These are phyloP conservation scores for Serinus canaria DNA, from an alignment of 2,113 vertebrate genomes.

Conservation along the genomic window DNA sequence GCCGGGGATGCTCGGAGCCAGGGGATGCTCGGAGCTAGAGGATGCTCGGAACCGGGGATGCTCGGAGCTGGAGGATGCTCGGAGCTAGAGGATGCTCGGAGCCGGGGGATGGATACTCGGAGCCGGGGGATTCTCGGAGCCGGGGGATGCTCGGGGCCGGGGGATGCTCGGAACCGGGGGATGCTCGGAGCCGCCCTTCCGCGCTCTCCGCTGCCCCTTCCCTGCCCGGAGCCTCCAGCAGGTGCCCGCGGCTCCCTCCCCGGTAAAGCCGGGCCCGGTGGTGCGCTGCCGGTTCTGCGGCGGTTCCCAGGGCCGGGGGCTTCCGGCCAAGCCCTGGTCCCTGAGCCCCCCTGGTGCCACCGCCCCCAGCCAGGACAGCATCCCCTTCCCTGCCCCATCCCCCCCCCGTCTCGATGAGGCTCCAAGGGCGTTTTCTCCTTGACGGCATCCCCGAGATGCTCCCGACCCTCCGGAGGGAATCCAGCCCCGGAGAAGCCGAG, in stretches of 20 bases:
- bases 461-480: neutral
- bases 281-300: neutral
- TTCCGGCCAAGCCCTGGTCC: neutral
- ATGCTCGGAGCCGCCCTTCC: neutral
- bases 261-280: neutral
- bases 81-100: too few relatives aligned
- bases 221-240: neutral
- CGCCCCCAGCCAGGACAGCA: neutral
- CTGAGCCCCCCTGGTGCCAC: neutral
- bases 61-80: too few relatives aligned
- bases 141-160: too few relatives aligned
- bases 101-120: too few relatives aligned
- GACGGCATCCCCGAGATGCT: neutral
- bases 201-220: neutral
- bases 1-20: neutral
- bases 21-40: neutral
- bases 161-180: too few relatives aligned
- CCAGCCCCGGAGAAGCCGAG: neutral
- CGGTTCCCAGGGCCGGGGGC: neutral
- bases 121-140: too few relatives aligned
- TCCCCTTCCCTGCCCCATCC: too few relatives aligned
- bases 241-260: neutral
- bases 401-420: neutral
- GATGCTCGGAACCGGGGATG: neutral
- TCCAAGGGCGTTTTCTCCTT: conserved; percentile 44